Evolutionary conservation across 2,888 invertebrate genomes (phyloP).

Genomic region (Julus scandinavius): DNA sequence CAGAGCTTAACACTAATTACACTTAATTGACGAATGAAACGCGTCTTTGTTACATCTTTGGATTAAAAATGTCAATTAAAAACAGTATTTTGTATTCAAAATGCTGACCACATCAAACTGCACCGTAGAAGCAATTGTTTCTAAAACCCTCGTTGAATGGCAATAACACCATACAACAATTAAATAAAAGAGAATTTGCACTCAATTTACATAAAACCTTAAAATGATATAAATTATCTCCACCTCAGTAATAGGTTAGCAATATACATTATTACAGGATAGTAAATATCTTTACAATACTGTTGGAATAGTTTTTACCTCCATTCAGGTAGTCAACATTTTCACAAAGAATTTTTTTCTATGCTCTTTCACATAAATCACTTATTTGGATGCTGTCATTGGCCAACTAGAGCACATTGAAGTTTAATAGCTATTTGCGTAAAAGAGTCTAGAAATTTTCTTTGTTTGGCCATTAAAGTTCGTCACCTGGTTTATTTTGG

Average conservation of each 20-base stretch:
- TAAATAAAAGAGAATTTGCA: background rate
- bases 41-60: background rate
- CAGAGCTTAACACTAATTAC: background rate
- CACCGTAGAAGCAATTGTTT: background rate
- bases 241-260: background rate
- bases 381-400: background rate
- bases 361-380: background rate
- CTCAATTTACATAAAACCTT: constrained; percentile 17
- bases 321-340: background rate
- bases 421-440: background rate
- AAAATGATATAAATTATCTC: constrained; percentile 11
- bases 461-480: background rate
- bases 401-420: background rate
- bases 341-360: background rate
- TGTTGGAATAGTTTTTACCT: background rate
- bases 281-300: background rate
- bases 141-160: background rate
- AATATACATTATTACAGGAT: constrained; percentile 1
- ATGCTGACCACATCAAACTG: background rate
- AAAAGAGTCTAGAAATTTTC: background rate
- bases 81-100: background rate
- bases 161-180: background rate
- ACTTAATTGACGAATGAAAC: background rate
- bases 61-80: background rate
- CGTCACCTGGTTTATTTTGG: background rate